These are phyloP conservation scores for Campoplex nolae DNA, from an alignment of 2,888 invertebrate genomes.

Conservation along the genomic window DNA sequence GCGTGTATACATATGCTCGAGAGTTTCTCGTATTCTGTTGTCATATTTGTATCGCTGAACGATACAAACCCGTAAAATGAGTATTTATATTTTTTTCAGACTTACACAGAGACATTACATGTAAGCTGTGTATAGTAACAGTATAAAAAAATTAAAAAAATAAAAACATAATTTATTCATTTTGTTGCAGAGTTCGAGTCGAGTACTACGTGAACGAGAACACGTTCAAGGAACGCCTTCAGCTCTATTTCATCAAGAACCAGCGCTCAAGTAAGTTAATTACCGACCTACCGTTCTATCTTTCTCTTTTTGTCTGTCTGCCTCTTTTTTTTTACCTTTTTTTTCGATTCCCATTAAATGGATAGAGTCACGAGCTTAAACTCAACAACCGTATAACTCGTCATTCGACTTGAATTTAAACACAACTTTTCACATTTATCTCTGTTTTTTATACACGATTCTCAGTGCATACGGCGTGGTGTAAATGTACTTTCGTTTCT, in stretches of 20 bases:
- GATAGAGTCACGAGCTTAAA: not conserved
- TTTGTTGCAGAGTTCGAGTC: constrained; percentile 97
- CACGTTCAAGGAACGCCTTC: constrained; percentile 99
- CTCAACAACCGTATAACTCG: not conserved
- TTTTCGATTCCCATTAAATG: constrained; percentile 12
- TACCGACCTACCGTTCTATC: constrained; percentile 48
- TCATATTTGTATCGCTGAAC: constrained; percentile 16
- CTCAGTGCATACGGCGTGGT: constrained; percentile 8
- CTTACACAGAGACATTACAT: not conserved
- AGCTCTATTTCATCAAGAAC: constrained; percentile 99
- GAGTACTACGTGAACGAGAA: constrained; percentile 99
- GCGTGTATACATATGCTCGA: constrained; percentile 10
- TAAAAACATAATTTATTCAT: constrained; percentile 57
- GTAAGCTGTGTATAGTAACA: not conserved
- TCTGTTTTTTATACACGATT: not conserved
- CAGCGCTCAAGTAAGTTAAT: constrained; percentile 98
- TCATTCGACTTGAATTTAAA: constrained; percentile 1
- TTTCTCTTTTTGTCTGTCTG: not conserved
- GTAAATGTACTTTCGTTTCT: constrained; percentile 46
- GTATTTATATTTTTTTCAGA: not conserved
- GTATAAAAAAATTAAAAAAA: constrained; percentile 26
- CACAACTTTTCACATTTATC: not conserved
- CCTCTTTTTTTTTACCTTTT: not conserved
- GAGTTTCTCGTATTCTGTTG: not conserved
- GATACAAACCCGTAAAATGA: not conserved